Evolutionary conservation across 2,113 vertebrate genomes (phyloP).

Genomic region (Ophthalmolycus amberensis): DNA sequence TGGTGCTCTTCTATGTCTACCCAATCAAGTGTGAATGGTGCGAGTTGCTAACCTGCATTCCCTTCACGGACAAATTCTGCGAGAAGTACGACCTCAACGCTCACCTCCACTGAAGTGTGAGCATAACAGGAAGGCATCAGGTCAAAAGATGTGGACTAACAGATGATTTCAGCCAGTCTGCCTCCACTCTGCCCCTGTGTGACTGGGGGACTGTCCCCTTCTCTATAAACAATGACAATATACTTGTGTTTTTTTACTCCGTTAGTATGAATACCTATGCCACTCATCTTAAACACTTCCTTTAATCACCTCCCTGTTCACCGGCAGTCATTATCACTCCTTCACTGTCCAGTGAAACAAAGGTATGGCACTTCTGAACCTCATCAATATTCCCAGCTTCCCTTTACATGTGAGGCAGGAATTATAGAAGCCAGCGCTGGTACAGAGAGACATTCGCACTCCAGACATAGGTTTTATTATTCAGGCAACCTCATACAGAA

Average conservation of each 20-base stretch:
- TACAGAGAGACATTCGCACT: slow-evolving; percentile 73
- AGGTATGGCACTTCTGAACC: slow-evolving; percentile 68
- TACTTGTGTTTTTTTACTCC: slow-evolving; percentile 77
- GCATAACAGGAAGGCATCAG: slow-evolving; percentile 38
- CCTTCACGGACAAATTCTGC: slow-evolving; percentile 99
- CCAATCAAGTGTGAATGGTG: slow-evolving; percentile 98
- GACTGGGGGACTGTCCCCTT: slow-evolving; percentile 28
- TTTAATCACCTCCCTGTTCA: slow-evolving; percentile 64
- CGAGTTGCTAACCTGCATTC: slow-evolving; percentile 97
- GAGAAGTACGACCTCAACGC: slow-evolving; percentile 98
- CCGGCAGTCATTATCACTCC: slow-evolving; percentile 52
- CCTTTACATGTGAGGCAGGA: slow-evolving; percentile 57
- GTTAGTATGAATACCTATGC: slow-evolving; percentile 68
- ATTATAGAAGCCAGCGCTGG: slow-evolving; percentile 65
- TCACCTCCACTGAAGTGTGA: slow-evolving; percentile 90
- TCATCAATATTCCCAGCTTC: slow-evolving; percentile 56
- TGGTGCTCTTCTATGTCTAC: slow-evolving; percentile 95
- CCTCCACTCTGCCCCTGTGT: slow-evolving; percentile 38
- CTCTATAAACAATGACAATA: slow-evolving; percentile 71
- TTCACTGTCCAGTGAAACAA: slow-evolving; percentile 71
- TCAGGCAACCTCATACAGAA: slow-evolving; percentile 79
- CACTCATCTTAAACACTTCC: slow-evolving; percentile 65
- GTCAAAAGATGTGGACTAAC: slow-evolving; percentile 41
- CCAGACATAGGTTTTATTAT: slow-evolving; percentile 69
- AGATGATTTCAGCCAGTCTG: slow-evolving; percentile 28